These are phyloP conservation scores for Drosophila parvula DNA, from an alignment of 1,140 invertebrate species.

Conservation along the genomic window DNA sequence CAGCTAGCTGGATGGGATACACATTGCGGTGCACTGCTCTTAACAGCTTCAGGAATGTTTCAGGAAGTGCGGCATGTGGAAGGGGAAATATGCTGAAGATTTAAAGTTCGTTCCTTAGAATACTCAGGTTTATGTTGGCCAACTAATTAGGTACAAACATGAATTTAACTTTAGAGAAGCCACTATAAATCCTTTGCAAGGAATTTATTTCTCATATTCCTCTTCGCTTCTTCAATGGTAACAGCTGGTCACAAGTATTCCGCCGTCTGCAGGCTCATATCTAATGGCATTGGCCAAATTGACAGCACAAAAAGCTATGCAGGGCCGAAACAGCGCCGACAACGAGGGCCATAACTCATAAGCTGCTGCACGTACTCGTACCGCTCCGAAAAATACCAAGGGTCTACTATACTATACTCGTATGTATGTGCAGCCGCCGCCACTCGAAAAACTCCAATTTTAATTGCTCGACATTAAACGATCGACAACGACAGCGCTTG, in stretches of 20 bases:
- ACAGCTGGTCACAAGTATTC: conserved; percentile 1
- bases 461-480: conserved; percentile 82
- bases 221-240: conserved; percentile 5
- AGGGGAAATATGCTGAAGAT: background rate
- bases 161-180: background rate
- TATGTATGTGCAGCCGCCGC: conserved; percentile 33
- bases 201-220: background rate
- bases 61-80: background rate
- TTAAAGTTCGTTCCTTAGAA: too few relatives aligned
- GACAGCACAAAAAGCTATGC: conserved; percentile 59
- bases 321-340: conserved; percentile 43
- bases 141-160: background rate
- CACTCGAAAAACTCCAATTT: conserved; percentile 71
- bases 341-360: conserved; percentile 71
- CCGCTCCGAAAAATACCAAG: conserved; percentile 48
- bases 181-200: background rate
- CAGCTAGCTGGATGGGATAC: background rate
- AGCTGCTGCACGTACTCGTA: conserved; percentile 27
- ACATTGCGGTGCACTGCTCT: conserved; percentile 28
- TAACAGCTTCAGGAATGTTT: conserved; percentile 36
- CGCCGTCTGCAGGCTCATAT: conserved; percentile 8
- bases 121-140: too few relatives aligned
- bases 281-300: conserved; percentile 50
- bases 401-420: conserved; percentile 39
- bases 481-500: conserved; percentile 53